Evolutionary conservation across 2,888 invertebrate species (phyloP), one percentile per base, ranked within the genome.

Genomic region (Leucophenga montana): DNA sequence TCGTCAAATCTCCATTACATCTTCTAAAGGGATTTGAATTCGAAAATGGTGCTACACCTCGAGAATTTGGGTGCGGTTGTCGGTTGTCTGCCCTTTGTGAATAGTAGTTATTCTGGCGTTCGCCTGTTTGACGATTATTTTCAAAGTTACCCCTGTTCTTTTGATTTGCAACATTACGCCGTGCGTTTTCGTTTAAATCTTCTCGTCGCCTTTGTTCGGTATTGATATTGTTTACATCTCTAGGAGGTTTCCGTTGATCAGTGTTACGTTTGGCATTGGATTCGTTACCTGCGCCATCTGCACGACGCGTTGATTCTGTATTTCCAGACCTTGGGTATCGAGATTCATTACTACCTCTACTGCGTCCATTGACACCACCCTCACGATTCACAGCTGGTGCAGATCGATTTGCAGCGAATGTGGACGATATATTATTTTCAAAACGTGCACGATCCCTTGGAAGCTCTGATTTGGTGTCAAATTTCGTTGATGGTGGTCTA

Each of bases 401-500:
- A 39, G 46, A 5, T 20, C 83, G 84, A 75, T 86, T 83, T 2
- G 87, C 86, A 5, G 87, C 86, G 79, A 89, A 89, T 62, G 88
- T 89, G 46, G 88, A 87, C 0, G 89, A 89, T 48, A 89, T 85
- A 76, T 89, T 89, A 70, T 89, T 89, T 74, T 89, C 89, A 68
- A 89, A 89, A 61, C 85, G 85, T 0, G 85, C 78, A 16, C 80
- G 81, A n/a, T 80, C 76, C 8, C 56, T 22, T 0, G 22, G 13
- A 8, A 8, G 1, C 2, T n/a, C n/a, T 13, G 6, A 3, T 11
- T n/a, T n/a, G 5, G 13, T 46, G 3, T 46, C 46, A 6, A 46
- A 46, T 46, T n/a, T 46, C 14, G 46, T 46, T 46, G 46, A 2
- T 46, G 14, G 46, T 46, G 13, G 46, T 14, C n/a, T 46, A n/a